Base-by-base conservation (phyloP, 1,140 invertebrate genomes). In the Calephelis nemesis region DNA sequence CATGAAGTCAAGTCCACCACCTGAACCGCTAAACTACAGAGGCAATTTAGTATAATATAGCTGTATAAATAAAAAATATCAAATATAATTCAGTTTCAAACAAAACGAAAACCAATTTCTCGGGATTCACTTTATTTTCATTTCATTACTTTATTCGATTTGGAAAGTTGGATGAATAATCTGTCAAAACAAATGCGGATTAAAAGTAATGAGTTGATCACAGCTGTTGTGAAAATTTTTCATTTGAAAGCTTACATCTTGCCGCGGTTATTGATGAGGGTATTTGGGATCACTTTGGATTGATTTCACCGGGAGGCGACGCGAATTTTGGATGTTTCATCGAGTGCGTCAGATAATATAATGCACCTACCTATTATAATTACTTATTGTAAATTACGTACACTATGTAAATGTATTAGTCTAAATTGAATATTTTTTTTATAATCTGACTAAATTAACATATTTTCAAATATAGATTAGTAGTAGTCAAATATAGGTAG, bases 231-330 rank as follows among this genome's bases (percentile, higher is more conserved):
- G 63, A 67, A 75, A 78, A 81, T 77, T 76, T 77, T 71, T 78
- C 71, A 72, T 70, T 47, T 67, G 65, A 74, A 81, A 78, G 73
- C 71, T 72, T 71, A 70, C 72, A 68, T 65, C 75, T 70, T 54
- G 71, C 76, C 65, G 63, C 62, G 69, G 42, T 78, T 80, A 80
- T 80, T 80, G 79, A 79, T 79, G 78, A 66, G 67, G 60, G 39
- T 72, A 67, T 74, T 71, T 73, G 19, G 39, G 54, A 58, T 30
- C 71, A 67, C 6, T 45, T 45, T 45, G 42, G 30, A 45, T 45
- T 45, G 42, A 7, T 45, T 45, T 7, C 7, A 45, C 42, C 7
- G 42, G 42, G 8, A 45, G 42, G 7, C 42, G 42, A 45, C 4
- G 8, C 6, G 42, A 45, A 9, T 45, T 45, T 45, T 8, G 42